Evolutionary conservation across 2,797 vertebrate species (phyloP).

Genomic region (Sebastes iracundus): DNA sequence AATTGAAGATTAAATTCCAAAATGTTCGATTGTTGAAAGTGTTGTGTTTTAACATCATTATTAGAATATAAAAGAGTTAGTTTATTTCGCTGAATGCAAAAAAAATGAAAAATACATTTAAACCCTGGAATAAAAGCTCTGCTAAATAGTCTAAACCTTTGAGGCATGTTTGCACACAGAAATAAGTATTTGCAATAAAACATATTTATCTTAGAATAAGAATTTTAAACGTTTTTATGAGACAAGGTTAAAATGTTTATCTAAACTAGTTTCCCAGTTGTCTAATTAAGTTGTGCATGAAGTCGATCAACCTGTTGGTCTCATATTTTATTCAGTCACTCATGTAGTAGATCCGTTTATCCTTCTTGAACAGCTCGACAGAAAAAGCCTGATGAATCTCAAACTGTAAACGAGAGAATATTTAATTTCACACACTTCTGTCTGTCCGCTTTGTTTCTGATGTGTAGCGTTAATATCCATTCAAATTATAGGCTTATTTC

Average conservation of each 20-base stretch:
- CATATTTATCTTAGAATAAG: neutral
- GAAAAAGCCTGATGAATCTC: neutral
- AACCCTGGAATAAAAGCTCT: neutral
- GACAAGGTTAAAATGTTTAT: neutral
- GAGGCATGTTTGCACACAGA: neutral
- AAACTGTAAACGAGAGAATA: no score
- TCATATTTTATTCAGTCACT: neutral
- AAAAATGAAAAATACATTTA: neutral
- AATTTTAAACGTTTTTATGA: neutral
- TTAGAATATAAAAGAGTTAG: neutral
- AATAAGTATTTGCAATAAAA: neutral
- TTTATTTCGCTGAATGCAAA: neutral
- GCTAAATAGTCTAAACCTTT: neutral
- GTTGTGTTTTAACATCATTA: neutral
- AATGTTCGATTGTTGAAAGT: neutral
- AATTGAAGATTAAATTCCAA: neutral
- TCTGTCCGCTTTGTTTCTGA: neutral
- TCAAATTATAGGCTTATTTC: neutral
- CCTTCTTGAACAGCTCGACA: neutral
- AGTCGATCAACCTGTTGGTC: neutral
- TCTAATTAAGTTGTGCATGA: neutral
- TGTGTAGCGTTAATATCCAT: neutral
- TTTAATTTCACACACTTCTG: neutral
- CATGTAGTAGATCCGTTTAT: neutral
- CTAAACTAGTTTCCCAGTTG: neutral